Base-by-base conservation (phyloP, 2,888 invertebrate species). In the Troides oblongomaculatus region DNA sequence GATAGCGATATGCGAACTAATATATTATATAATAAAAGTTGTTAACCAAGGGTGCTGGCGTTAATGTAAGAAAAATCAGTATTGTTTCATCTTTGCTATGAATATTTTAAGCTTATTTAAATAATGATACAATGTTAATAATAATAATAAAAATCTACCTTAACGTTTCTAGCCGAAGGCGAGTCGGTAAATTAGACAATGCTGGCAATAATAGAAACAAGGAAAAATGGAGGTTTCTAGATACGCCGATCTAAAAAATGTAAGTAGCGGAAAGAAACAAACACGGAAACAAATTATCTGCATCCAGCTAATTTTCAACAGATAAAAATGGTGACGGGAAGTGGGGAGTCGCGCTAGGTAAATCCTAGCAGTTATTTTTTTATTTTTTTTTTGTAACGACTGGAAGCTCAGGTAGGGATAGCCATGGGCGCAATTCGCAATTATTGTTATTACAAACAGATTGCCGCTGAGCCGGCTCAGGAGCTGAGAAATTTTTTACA, bases 391-490 rank as follows among this genome's bases (percentile, higher is more conserved):
- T 76, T 78, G 77, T 71, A 75, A 76, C 73, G 71, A 75, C 73
- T 76, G 73, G 81, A 72, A 78, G 81, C 79, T 79, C 81, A 79
- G 74, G 58, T 80, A 78, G 81, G 76, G 77, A 75, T 75, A 71
- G 85, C 90, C 87, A 81, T 83, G 81, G 84, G 91, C 88, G 82
- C 78, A 84, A 84, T 87, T 86, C 84, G 86, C 91, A 92, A 92
- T 92, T 90, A 90, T 92, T 92, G 88, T 91, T 92, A 91, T 92
- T 91, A 92, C 90, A 91, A 89, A 89, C 89, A 91, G 88, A 86
- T 87, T 86, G 85, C 83, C 79, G 84, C 82, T 87, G 85, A 90
- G 87, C 90, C 87, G 86, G 88, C 86, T 91, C 86, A 84, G 77
- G 77, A 79, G 81, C 82, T 79, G 78, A 80, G 81, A 80, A 23